A percentile compares a stretch with the other conserved stretches of the same genome.
Evolutionary conservation across 2,797 vertebrate genomes (phyloP).

Genomic region (Ceryle rudis): DNA sequence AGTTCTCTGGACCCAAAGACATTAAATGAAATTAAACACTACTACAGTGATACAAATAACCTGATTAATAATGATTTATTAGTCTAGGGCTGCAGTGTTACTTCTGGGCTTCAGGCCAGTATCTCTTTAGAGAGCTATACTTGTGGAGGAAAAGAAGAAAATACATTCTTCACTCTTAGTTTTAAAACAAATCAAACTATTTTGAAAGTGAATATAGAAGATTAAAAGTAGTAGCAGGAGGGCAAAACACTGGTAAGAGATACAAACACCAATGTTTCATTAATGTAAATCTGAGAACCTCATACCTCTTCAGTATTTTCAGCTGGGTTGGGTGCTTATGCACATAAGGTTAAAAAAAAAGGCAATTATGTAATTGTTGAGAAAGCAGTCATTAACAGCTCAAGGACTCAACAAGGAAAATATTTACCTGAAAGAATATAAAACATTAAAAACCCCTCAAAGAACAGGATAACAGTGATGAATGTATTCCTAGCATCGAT

Average conservation of each 20-base stretch:
- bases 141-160: background rate
- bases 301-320: background rate
- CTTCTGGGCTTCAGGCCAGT: background rate
- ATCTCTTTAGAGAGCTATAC: background rate
- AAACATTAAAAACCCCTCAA: background rate
- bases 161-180: background rate
- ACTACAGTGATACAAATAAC: background rate
- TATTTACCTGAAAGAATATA: background rate
- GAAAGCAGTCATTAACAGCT: background rate
- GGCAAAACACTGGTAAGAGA: background rate
- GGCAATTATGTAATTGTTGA: background rate
- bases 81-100: background rate
- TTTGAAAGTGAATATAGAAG: background rate
- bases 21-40: background rate
- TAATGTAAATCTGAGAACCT: background rate
- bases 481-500: background rate
- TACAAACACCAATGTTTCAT: background rate
- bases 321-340: background rate
- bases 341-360: background rate
- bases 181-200: background rate
- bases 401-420: background rate
- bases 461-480: background rate
- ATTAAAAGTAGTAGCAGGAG: background rate
- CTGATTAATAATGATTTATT: conserved; percentile 6
- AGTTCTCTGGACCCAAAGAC: background rate